A percentile compares a stretch with the other conserved stretches of the same genome.
phyloP scores from a whole-genome alignment of 1,140 invertebrate genomes.

The Oppia nitens region DNA sequence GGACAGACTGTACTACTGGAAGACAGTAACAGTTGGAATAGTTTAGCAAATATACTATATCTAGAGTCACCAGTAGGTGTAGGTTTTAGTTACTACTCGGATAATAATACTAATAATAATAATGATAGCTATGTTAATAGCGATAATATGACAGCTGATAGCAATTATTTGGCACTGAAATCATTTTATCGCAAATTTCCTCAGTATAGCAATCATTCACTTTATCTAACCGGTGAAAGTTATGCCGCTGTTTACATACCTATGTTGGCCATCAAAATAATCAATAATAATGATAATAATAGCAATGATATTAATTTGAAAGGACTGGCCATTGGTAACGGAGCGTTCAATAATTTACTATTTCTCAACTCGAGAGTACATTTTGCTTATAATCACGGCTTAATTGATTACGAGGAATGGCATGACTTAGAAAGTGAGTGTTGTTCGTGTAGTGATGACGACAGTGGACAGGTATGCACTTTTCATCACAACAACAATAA shows the following conservation, averaged over 20 bases:
- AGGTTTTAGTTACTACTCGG: conserved; percentile 36
- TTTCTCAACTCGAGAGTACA: conserved; percentile 33
- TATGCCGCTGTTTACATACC: conserved; percentile 35
- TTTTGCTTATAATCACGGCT: conserved; percentile 36
- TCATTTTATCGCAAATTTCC: conserved; percentile 36
- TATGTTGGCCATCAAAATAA: conserved; percentile 33
- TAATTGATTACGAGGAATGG: conserved; percentile 26
- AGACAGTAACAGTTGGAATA: conserved; percentile 35
- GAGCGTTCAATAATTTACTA: conserved; percentile 28
- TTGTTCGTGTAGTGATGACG: conserved; percentile 1
- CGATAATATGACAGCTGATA: conserved; percentile 31
- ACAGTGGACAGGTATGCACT: not conserved
- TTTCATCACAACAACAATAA: not conserved
- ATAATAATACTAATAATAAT: too few species aligned
- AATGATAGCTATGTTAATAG: conserved; percentile 32
- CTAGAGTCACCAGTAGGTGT: conserved; percentile 39
- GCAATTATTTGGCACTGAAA: conserved; percentile 33
- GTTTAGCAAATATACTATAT: conserved; percentile 54
- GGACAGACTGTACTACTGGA: conserved; percentile 27
- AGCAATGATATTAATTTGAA: conserved; percentile 22
- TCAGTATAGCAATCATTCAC: conserved; percentile 28
- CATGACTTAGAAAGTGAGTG: not conserved
- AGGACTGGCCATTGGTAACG: conserved; percentile 38
- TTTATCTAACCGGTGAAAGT: conserved; percentile 33
- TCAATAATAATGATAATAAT: conserved; percentile 16